Base-by-base conservation (phyloP, 1,140 invertebrate genomes). In the Hylaeus volcanicus region DNA sequence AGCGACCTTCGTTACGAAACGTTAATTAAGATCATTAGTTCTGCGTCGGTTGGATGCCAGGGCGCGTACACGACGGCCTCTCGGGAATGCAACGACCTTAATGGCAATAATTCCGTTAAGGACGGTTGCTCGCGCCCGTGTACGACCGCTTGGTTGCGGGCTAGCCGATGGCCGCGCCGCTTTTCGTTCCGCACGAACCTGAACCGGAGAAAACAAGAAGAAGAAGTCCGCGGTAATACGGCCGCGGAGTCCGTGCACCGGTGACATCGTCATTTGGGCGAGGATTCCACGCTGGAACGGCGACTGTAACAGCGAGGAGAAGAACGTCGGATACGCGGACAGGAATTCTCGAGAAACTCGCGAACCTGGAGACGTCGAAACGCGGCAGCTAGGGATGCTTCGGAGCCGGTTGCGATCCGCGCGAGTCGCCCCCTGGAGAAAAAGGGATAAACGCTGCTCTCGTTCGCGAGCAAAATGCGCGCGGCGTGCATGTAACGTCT, bases 11-110 rank as follows among this genome's bases (percentile, higher is more conserved):
- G 88, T 91, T 91, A 88, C 89, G 86, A 91, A 92, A 92, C 89
- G 90, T 91, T 92, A 92, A 92, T 92, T 92, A 92, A 92, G 90
- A 91, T 92, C 90, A 91, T 92, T 92, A 92, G 90, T 89, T 90
- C 88, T 90, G 89, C 88, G 88, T 89, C 86, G 88, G 88, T 85
- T 81, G 86, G 85, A 92, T 91, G 87, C 88, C 87, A 79, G 82
- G 82, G 72, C 83, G 87, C 83, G 82, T 88, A 85, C 88, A 86
- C 88, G 83, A 86, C 88, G 78, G 81, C 86, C 89, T 88, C 86
- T 88, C 82, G 85, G 89, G 89, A 86, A 89, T 89, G 87, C 84
- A 82, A 70, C 84, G 86, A 87, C 78, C 85, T 89, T 91, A 90
- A 90, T 91, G 89, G 90, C 89, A 90, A 90, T 90, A 89, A 88